These are phyloP conservation scores for Spodoptera frugiperda DNA, from an alignment of 1,140 invertebrate species.

Conservation along the genomic window DNA sequence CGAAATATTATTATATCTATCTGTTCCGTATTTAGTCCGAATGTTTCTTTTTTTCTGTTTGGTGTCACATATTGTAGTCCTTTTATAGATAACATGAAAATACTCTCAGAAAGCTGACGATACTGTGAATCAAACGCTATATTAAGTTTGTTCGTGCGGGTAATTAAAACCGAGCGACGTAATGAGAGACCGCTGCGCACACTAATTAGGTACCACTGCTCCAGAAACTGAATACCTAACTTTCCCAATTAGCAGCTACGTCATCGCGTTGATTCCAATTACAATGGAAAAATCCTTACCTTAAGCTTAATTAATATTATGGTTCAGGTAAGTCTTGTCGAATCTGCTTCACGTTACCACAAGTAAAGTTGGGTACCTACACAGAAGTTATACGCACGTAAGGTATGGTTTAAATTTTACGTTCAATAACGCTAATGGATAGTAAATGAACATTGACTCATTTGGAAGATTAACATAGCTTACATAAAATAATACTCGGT, in stretches of 20 bases:
- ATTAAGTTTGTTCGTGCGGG: slow-evolving; percentile 67
- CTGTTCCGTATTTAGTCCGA: background rate
- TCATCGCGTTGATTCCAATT: slow-evolving; percentile 56
- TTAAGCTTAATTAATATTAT: slow-evolving; percentile 31
- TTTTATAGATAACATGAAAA: slow-evolving; percentile 29
- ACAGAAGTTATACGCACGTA: background rate
- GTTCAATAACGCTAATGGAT: slow-evolving; percentile 45
- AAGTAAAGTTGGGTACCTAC: background rate
- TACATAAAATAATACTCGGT: slow-evolving; percentile 71
- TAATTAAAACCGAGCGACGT: slow-evolving; percentile 74
- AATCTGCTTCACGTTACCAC: slow-evolving; percentile 11
- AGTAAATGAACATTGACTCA: slow-evolving; percentile 34
- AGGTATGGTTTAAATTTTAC: slow-evolving; percentile 21
- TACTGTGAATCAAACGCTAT: slow-evolving; percentile 57
- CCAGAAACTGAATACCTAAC: slow-evolving; percentile 76
- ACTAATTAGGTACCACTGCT: slow-evolving; percentile 73
- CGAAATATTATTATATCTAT: too few relatives aligned
- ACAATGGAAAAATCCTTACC: slow-evolving; percentile 51
- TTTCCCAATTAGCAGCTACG: slow-evolving; percentile 74
- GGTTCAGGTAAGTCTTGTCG: slow-evolving; percentile 11
- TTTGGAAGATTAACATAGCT: slow-evolving; percentile 27
- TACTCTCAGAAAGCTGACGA: slow-evolving; percentile 29
- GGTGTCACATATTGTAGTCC: background rate
- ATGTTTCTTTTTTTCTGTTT: background rate
- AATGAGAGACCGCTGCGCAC: slow-evolving; percentile 67